Percentiles rank a stretch among this genome's conserved stretches.
These are phyloP conservation scores for Drepanosiphum platanoidis DNA, from an alignment of 2,888 invertebrate species.

Conservation along the genomic window DNA sequence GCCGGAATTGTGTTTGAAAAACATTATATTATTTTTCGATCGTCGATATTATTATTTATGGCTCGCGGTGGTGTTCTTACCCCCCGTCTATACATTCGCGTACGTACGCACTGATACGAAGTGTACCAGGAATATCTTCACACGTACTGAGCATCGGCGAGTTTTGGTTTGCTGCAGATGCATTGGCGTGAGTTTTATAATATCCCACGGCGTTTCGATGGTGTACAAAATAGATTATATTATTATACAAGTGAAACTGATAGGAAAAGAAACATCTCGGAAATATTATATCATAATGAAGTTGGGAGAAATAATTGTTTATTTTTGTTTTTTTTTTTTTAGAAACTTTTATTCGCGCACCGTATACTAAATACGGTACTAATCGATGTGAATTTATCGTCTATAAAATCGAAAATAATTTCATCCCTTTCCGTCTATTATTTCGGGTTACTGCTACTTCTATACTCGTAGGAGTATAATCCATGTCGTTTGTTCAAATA, in stretches of 20 bases:
- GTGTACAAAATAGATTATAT: neutral
- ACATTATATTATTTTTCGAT: conserved; percentile 18
- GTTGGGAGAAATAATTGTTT: neutral
- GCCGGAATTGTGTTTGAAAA: conserved; percentile 18
- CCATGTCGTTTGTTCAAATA: neutral
- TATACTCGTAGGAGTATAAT: too few species aligned
- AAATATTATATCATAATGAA: neutral
- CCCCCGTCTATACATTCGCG: neutral
- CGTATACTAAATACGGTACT: too few species aligned
- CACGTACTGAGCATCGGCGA: neutral
- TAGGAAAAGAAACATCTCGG: neutral
- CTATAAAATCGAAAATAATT: neutral
- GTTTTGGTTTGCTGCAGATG: neutral
- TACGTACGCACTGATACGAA: neutral
- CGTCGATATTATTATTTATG: conserved; percentile 12
- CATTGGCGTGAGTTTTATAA: neutral
- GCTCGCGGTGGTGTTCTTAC: conserved; percentile 20
- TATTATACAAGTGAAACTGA: neutral
- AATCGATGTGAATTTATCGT: neutral
- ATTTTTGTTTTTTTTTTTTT: neutral
- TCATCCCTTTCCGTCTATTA: too few species aligned
- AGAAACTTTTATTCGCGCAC: neutral
- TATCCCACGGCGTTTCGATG: neutral
- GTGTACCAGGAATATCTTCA: neutral
- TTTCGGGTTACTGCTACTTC: too few species aligned